Evolutionary conservation across 2,797 vertebrate genomes (phyloP).

Genomic region (Rousettus madagascariensis): DNA sequence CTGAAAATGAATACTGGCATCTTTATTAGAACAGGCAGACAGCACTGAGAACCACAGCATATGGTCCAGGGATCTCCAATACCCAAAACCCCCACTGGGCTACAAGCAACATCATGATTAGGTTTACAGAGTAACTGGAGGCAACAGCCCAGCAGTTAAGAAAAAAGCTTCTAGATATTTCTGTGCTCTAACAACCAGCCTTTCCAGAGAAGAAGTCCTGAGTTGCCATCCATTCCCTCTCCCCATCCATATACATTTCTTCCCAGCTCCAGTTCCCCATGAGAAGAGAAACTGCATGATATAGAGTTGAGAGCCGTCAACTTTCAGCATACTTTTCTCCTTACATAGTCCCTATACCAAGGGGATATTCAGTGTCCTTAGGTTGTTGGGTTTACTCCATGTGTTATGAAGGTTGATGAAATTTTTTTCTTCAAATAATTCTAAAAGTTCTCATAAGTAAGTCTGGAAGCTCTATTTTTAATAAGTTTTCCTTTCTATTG

Average conservation of each 20-base stretch:
- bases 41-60: neutral
- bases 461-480: slow-evolving; percentile 40
- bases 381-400: neutral
- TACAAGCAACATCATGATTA: neutral
- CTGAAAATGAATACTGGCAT: neutral
- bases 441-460: slow-evolving; percentile 50
- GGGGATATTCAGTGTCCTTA: neutral
- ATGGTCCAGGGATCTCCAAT: neutral
- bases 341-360: neutral
- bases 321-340: neutral
- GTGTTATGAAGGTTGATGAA: neutral
- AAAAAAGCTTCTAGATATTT: neutral
- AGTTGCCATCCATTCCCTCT: neutral
- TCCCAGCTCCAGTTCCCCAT: neutral
- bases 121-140: neutral
- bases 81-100: neutral
- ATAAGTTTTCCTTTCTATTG: slow-evolving; percentile 64
- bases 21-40: neutral
- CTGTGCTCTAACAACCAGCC: neutral
- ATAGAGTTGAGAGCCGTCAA: neutral
- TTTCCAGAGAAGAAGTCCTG: neutral
- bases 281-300: neutral
- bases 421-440: slow-evolving; percentile 37
- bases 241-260: neutral
- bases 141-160: neutral